Base-by-base conservation (phyloP, 2,113 vertebrate genomes). In the Ptilorrhoa leucosticta region DNA sequence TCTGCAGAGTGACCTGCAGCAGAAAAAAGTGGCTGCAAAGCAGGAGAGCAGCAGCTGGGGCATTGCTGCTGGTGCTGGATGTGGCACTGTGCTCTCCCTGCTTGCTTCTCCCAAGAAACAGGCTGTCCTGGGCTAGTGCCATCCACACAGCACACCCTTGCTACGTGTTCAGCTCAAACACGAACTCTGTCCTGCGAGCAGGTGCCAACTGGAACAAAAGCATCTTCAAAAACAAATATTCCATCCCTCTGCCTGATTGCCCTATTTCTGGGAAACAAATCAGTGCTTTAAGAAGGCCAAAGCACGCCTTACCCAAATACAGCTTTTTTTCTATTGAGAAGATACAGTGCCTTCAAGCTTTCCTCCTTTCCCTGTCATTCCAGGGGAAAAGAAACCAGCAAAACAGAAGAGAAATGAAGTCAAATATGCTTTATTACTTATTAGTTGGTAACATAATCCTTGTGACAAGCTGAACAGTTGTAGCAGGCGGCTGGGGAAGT, bases 381-480 rank as follows among this genome's bases (percentile, higher is more conserved):
- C 83, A 51, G 39, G 26, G 44, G 54, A 69, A 86, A 86, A 79
- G 64, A 92, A 65, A 51, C 45, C 65, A 77, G 57, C 35, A 65
- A 24, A 96, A 37, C 85, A 33, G 66, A 65, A 64, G 61, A 97
- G 85, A 97, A 95, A 95, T 35, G 10, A 92, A 98, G 93, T 96
- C 87, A 96, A 98, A 98, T 97, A 94, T 91, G 96, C 97, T 98
- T 98, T 98, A 98, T 98, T 98, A 97, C 98, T 98, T 98, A 98
- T 98, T 98, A 98, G 98, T 92, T 94, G 92, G 98, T 98, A 98
- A 98, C 90, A 94, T 94, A 98, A 99, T 97, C 97, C 97, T 96
- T 97, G 97, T 97, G 98, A 98, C 98, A 98, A 98, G 98, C 95
- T 96, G 95, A 98, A 95, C 97, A 94, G 97, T 98, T 97, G 98